phyloP scores from a whole-genome alignment of 1,140 invertebrate genomes.

The Brachionus rubens region DNA sequence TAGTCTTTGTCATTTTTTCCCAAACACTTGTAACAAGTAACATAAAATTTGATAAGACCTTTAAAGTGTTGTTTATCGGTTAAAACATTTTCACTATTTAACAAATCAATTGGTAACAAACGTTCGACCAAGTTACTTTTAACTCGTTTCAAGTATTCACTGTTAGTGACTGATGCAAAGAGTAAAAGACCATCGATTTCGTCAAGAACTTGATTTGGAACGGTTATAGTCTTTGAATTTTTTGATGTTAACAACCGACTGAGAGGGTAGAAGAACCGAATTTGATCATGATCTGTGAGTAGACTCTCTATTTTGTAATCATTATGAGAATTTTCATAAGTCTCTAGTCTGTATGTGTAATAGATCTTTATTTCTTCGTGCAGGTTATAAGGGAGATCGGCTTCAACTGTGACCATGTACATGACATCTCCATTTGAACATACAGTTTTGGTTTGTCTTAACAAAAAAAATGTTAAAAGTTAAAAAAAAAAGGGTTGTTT shows the following conservation, averaged over 20 bases:
- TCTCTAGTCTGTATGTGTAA: conserved; percentile 25
- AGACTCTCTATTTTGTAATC: background rate
- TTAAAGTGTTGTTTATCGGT: background rate
- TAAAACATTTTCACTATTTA: background rate
- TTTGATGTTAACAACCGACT: background rate
- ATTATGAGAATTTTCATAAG: background rate
- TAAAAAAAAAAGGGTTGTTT: background rate
- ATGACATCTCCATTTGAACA: background rate
- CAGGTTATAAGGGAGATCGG: background rate
- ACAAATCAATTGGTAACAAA: background rate
- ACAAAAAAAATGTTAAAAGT: background rate
- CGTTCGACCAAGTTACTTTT: background rate
- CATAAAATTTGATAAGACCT: background rate
- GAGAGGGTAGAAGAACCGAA: background rate
- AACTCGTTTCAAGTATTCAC: background rate
- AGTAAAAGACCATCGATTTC: background rate
- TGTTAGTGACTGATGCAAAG: no score
- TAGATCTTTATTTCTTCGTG: background rate
- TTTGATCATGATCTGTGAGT: background rate
- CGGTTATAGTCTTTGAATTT: background rate
- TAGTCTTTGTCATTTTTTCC: background rate
- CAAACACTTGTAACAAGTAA: background rate
- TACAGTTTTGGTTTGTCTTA: background rate
- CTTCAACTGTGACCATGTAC: background rate
- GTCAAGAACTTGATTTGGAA: background rate